Evolutionary conservation across 1,140 invertebrate genomes (phyloP).

Genomic region (Pseudobourletiella spinata): DNA sequence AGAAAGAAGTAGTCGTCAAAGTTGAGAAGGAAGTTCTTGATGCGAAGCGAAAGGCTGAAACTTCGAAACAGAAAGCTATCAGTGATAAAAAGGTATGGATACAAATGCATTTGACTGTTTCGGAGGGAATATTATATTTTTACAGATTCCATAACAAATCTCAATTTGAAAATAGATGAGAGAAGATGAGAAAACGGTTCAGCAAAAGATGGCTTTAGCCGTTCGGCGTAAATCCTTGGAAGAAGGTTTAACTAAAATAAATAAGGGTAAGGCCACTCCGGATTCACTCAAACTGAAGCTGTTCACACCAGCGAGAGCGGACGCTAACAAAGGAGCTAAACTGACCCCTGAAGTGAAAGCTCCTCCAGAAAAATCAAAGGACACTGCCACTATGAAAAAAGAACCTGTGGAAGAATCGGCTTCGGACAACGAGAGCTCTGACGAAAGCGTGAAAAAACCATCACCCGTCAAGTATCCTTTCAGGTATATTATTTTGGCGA

Average conservation of each 20-base stretch:
- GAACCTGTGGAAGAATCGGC: constrained; percentile 10
- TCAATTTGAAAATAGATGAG: no score
- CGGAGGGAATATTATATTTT: no score
- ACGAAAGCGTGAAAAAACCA: not conserved
- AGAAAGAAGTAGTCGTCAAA: not conserved
- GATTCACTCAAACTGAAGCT: not conserved
- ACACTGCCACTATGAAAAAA: not conserved
- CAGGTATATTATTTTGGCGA: constrained; percentile 13
- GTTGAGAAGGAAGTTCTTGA: not conserved
- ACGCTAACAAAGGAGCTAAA: not conserved
- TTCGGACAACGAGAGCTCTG: constrained; percentile 14
- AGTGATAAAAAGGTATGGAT: constrained; percentile 1
- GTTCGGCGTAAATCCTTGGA: constrained; percentile 25
- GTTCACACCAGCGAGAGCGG: not conserved
- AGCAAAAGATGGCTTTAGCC: constrained; percentile 28
- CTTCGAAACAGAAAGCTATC: not conserved
- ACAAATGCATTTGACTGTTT: no score
- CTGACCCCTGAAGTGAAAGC: not conserved
- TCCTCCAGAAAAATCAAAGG: not conserved
- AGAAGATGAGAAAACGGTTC: constrained; percentile 26
- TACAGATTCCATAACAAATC: no score
- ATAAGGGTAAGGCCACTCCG: not conserved
- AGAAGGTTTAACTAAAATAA: constrained; percentile 4
- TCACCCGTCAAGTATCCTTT: constrained; percentile 31
- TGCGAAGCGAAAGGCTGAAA: not conserved